phyloP scores from a whole-genome alignment of 2,797 vertebrate species.

The Florisuga fusca region DNA sequence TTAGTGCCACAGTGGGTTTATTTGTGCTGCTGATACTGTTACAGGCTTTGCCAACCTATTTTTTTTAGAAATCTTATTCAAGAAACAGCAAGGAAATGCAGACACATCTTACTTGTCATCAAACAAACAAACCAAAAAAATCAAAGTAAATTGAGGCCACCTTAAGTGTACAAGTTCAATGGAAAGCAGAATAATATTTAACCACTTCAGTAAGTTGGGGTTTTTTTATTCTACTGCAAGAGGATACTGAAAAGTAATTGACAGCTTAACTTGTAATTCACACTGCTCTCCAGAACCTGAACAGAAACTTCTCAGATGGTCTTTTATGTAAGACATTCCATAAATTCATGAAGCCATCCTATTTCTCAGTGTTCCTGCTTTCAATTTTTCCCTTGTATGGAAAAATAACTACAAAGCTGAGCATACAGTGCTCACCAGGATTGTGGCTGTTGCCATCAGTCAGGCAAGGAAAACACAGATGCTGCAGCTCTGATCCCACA shows the following conservation, averaged over 20 bases:
- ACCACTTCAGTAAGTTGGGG: not conserved
- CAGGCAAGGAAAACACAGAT: not conserved
- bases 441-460: rapidly evolving
- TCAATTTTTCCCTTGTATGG: not conserved
- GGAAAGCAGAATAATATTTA: not conserved
- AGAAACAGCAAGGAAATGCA: not conserved
- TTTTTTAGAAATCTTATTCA: not conserved
- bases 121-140: not conserved
- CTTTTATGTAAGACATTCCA: not conserved
- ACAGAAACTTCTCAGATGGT: not conserved
- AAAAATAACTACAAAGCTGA: not conserved
- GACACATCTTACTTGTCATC: not conserved
- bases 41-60: not conserved
- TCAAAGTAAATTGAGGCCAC: not conserved
- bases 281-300: not conserved
- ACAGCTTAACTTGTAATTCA: not conserved
- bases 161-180: not conserved
- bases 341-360: not conserved
- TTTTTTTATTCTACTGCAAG: not conserved
- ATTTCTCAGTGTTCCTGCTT: not conserved
- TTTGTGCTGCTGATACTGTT: rapidly evolving
- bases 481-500: rapidly evolving
- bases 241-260: not conserved
- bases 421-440: rapidly evolving
- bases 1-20: not conserved